Percentiles rank a stretch among this genome's conserved stretches.
phyloP scores from a whole-genome alignment of 2,888 invertebrate species.

The Plemyria rubiginata region DNA sequence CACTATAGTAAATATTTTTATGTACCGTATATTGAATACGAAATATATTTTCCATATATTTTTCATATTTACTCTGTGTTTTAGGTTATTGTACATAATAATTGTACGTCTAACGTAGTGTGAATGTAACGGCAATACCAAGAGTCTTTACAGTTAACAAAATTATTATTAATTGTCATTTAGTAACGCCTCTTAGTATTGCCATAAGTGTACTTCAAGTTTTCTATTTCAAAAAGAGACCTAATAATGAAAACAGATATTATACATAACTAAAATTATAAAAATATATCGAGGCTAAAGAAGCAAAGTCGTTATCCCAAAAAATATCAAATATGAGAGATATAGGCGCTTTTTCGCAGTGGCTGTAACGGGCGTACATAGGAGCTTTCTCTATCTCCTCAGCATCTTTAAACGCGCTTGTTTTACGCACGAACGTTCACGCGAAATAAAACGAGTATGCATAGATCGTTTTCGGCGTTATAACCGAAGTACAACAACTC shows the following conservation, averaged over 20 bases:
- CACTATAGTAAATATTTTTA: constrained; percentile 29
- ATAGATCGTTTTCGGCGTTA: too few relatives aligned
- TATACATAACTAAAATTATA: constrained; percentile 10
- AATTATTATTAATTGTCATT: constrained; percentile 3
- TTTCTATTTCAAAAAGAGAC: constrained; percentile 47
- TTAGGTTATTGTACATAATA: constrained; percentile 47
- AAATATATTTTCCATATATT: constrained; percentile 38
- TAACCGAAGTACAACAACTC: too few relatives aligned
- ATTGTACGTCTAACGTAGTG: constrained; percentile 40
- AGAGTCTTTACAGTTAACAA: constrained; percentile 4
- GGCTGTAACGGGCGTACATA: too few relatives aligned
- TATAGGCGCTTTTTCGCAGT: too few relatives aligned
- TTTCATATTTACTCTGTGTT: constrained; percentile 47
- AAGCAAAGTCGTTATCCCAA: neutral
- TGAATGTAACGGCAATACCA: constrained; percentile 26
- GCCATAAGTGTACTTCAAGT: constrained; percentile 42
- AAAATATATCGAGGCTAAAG: constrained; percentile 12
- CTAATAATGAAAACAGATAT: constrained; percentile 30
- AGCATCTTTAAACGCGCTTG: neutral
- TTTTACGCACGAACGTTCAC: neutral
- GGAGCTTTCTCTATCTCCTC: neutral
- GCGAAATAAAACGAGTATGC: too few relatives aligned
- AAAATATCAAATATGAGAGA: too few relatives aligned
- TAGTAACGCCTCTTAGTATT: constrained; percentile 24
- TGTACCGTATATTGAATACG: constrained; percentile 31